These are phyloP conservation scores for Actinostola sp. DNA, from an alignment of 92 coral and sea anemone species.

Conservation along the genomic window DNA sequence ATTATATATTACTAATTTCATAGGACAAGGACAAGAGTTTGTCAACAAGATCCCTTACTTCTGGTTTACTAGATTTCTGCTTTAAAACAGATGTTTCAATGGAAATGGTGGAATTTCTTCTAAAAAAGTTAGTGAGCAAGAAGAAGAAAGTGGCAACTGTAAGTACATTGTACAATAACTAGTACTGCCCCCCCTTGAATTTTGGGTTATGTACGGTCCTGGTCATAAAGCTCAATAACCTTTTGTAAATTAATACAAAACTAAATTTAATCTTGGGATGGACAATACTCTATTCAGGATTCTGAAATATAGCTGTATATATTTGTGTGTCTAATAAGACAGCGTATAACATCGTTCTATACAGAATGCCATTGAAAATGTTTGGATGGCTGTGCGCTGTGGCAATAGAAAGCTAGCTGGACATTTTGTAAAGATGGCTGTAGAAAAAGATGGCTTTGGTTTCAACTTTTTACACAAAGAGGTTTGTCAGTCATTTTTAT, in stretches of 20 bases:
- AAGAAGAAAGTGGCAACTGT: neutral
- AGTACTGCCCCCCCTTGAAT: neutral
- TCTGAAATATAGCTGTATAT: too few relatives aligned
- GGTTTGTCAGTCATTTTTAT: too few relatives aligned
- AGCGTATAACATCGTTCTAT: neutral
- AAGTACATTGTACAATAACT: neutral
- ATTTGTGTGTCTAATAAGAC: too few relatives aligned
- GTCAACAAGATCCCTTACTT: neutral
- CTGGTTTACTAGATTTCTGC: slow-evolving; percentile 43
- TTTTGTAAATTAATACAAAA: too few relatives aligned
- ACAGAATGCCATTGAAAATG: slow-evolving; percentile 45
- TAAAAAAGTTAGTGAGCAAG: slow-evolving; percentile 11
- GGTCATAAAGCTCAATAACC: too few relatives aligned
- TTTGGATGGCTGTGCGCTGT: slow-evolving; percentile 73
- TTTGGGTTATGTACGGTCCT: too few relatives aligned
- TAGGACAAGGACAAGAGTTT: neutral
- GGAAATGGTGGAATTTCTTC: slow-evolving; percentile 56
- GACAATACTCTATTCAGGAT: too few relatives aligned
- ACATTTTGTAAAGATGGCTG: slow-evolving; percentile 68
- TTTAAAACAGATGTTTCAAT: slow-evolving; percentile 59
- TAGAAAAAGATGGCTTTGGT: slow-evolving; percentile 81
- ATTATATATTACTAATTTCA: too few relatives aligned
- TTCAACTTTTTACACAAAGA: slow-evolving; percentile 87
- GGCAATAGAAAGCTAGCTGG: slow-evolving; percentile 84
- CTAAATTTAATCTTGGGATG: too few relatives aligned